A percentile compares a stretch with the other conserved stretches of the same genome.
Evolutionary conservation across 2,888 invertebrate species (phyloP).

Genomic region (Dicranocentrus wangi): DNA sequence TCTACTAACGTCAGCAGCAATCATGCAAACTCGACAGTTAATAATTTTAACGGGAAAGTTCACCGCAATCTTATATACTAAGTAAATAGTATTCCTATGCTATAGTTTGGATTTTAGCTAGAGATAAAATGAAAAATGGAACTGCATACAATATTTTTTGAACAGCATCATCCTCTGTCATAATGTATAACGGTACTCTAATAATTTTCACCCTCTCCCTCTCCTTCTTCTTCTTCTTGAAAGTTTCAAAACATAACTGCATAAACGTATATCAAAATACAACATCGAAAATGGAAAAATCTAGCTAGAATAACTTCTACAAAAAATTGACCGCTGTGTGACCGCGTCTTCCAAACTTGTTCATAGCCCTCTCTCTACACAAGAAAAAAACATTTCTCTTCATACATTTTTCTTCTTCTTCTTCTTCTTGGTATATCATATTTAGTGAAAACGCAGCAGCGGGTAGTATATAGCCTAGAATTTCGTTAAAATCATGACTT

Average conservation of each 20-base stretch:
- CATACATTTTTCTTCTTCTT: background rate
- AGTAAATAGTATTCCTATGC: background rate
- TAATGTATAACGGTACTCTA: background rate
- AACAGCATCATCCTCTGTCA: background rate
- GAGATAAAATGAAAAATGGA: conserved; percentile 33
- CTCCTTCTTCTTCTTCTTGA: conserved; percentile 1
- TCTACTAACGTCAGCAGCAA: background rate
- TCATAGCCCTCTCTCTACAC: background rate
- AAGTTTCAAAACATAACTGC: background rate
- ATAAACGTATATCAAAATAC: conserved; percentile 33
- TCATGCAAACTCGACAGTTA: background rate
- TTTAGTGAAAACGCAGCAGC: no score
- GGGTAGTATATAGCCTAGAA: no score
- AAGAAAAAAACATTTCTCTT: background rate
- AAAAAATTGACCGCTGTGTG: no score
- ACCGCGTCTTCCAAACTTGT: background rate
- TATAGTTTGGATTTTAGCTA: background rate
- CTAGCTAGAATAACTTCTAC: background rate
- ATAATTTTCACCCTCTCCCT: no score
- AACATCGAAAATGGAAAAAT: background rate
- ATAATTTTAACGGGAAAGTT: background rate
- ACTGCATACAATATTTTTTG: conserved; percentile 7
- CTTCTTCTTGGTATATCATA: background rate
- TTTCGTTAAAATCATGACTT: background rate
- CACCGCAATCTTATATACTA: background rate